Percentiles rank a stretch among this genome's conserved stretches.
These are phyloP conservation scores for Limanda limanda DNA, from an alignment of 2,113 vertebrate species.

Conservation along the genomic window DNA sequence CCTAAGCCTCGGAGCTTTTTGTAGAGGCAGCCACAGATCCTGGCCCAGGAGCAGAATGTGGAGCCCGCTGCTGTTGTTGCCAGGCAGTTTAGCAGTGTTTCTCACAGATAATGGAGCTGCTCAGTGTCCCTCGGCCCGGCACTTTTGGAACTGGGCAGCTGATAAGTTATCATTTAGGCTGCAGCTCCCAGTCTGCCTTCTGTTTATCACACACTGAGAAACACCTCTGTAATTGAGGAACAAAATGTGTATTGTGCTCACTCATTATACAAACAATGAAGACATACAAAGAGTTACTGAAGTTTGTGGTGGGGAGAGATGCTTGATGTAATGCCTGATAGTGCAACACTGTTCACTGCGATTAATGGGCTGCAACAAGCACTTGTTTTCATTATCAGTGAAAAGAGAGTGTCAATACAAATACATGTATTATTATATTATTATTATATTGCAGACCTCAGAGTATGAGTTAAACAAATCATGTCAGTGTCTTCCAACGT, in stretches of 20 bases:
- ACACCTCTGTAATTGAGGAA: constrained; percentile 27
- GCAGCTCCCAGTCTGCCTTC: constrained; percentile 12
- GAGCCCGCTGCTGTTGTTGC: constrained; percentile 41
- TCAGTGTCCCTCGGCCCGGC: constrained; percentile 25
- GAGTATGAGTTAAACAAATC: too few relatives aligned
- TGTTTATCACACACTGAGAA: constrained; percentile 29
- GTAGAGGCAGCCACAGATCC: constrained; percentile 50
- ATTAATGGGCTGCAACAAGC: background rate
- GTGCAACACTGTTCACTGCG: background rate
- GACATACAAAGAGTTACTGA: background rate
- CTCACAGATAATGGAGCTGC: constrained; percentile 53
- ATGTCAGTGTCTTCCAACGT: too few relatives aligned
- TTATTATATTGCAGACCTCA: too few relatives aligned
- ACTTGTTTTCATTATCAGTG: background rate
- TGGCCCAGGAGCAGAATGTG: constrained; percentile 34
- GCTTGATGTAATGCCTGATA: background rate
- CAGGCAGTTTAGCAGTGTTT: constrained; percentile 57
- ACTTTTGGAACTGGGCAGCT: constrained; percentile 41
- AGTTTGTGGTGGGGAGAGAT: background rate
- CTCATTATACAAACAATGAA: background rate
- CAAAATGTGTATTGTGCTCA: background rate
- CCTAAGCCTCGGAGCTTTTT: constrained; percentile 62
- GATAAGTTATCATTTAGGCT: constrained; percentile 48
- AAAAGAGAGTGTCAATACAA: background rate
- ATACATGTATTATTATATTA: too few relatives aligned